Conservation (phyloP, 1,140 invertebrate species). For the Drosophila prosaltans region DNA sequence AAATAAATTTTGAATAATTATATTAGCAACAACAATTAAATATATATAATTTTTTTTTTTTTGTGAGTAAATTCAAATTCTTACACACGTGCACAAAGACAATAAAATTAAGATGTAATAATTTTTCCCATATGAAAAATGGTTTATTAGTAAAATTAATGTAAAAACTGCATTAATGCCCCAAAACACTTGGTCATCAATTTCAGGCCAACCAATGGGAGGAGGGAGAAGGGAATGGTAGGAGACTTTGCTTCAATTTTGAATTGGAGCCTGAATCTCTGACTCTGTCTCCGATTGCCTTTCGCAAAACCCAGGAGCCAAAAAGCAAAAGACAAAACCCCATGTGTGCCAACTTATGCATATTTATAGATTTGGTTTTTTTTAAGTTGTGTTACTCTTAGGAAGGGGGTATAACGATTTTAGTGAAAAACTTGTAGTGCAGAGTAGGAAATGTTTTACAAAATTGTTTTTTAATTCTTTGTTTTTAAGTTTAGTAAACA, state of each 20-base stretch:
- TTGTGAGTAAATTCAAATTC: not conserved
- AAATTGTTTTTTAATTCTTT: too few relatives aligned
- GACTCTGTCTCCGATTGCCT: slow-evolving; percentile 1
- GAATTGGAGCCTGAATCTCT: slow-evolving; percentile 1
- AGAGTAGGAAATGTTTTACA: not conserved
- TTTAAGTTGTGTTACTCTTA: not conserved
- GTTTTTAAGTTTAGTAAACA: too few relatives aligned
- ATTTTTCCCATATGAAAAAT: slow-evolving; percentile 1
- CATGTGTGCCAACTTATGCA: slow-evolving; percentile 25
- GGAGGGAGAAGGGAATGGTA: not conserved
- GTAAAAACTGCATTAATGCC: slow-evolving; percentile 9
- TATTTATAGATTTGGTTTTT: slow-evolving; percentile 25
- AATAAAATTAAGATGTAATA: not conserved
- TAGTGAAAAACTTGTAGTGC: not conserved
- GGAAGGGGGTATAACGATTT: not conserved
- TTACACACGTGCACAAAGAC: slow-evolving; percentile 4
- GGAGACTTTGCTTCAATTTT: not conserved
- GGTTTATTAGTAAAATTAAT: slow-evolving; percentile 2
- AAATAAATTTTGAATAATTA: slow-evolving; percentile 19
- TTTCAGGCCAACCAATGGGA: not conserved
- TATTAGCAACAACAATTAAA: slow-evolving; percentile 11
- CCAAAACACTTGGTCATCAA: slow-evolving; percentile 15
- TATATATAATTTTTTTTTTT: not conserved
- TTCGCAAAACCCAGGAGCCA: slow-evolving; percentile 12
- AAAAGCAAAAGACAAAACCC: slow-evolving; percentile 10